These are phyloP conservation scores for Mus minutoides DNA, from an alignment of 2,797 vertebrate species.

Conservation along the genomic window DNA sequence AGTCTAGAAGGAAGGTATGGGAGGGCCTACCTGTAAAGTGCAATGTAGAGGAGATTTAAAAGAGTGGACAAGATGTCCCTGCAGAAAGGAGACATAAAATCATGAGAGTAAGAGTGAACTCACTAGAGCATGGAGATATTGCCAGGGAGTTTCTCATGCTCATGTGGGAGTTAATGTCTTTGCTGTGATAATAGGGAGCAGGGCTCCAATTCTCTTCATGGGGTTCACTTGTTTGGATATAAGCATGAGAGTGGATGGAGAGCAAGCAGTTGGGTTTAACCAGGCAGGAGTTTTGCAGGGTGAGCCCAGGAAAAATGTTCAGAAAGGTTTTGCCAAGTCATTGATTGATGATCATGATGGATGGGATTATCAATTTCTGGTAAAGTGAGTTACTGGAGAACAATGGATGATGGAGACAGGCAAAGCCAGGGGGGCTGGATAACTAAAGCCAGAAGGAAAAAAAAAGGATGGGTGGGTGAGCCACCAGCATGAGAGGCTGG, in stretches of 20 bases:
- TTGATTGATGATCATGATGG: background rate
- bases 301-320: background rate
- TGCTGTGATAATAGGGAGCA: background rate
- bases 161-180: background rate
- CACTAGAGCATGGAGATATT: background rate
- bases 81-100: background rate
- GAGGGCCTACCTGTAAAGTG: background rate
- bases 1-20: background rate
- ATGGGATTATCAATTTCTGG: background rate
- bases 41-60: background rate
- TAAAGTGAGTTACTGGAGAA: background rate
- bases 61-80: background rate
- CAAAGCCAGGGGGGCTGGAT: background rate
- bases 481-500: background rate
- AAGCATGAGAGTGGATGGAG: background rate
- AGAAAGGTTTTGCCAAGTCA: background rate
- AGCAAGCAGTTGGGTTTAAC: background rate
- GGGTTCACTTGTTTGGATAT: background rate
- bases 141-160: background rate
- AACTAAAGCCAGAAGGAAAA: background rate
- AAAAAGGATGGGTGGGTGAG: background rate
- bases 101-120: background rate
- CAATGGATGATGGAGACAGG: background rate
- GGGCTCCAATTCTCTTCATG: background rate
- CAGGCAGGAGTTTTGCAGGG: background rate